These are phyloP conservation scores for Morbakka virulenta DNA, from an alignment of 30 jellyfish, hydroid and myxozoan species.

Conservation along the genomic window DNA sequence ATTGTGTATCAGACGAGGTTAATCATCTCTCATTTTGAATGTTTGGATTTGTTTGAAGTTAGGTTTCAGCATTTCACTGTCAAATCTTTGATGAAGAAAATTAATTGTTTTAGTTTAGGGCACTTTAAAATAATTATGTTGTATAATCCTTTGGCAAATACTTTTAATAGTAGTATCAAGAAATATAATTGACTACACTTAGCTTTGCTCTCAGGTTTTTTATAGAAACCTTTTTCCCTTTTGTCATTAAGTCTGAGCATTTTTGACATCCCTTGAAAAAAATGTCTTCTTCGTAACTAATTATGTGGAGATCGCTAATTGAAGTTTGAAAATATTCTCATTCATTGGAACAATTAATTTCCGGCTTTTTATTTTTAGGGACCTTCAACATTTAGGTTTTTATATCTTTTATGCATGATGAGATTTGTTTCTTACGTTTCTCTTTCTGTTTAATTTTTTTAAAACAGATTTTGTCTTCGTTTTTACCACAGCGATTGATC, in stretches of 20 bases:
- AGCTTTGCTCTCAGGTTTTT: neutral
- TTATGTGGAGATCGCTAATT: too few relatives aligned
- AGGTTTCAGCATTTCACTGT: neutral
- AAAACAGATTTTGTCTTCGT: too few relatives aligned
- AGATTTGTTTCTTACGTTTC: too few relatives aligned
- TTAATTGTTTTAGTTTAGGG: neutral
- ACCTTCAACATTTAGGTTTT: too few relatives aligned
- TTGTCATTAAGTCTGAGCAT: neutral
- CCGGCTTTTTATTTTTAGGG: too few relatives aligned
- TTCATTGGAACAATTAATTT: too few relatives aligned
- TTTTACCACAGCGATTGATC: too few relatives aligned
- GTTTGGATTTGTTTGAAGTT: neutral
- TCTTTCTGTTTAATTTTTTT: too few relatives aligned
- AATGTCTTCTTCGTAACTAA: too few relatives aligned
- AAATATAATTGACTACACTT: neutral
- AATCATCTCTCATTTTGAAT: neutral
- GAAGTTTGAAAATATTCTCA: too few relatives aligned
- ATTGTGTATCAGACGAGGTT: neutral
- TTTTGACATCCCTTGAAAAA: too few relatives aligned
- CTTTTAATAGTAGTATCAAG: neutral
- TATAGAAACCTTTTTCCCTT: neutral
- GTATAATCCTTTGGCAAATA: neutral
- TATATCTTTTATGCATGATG: too few relatives aligned
- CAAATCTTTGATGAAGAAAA: neutral
- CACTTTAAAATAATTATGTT: neutral